Evolutionary conservation across 2,797 vertebrate species (phyloP).

Genomic region (Furcifer pardalis): DNA sequence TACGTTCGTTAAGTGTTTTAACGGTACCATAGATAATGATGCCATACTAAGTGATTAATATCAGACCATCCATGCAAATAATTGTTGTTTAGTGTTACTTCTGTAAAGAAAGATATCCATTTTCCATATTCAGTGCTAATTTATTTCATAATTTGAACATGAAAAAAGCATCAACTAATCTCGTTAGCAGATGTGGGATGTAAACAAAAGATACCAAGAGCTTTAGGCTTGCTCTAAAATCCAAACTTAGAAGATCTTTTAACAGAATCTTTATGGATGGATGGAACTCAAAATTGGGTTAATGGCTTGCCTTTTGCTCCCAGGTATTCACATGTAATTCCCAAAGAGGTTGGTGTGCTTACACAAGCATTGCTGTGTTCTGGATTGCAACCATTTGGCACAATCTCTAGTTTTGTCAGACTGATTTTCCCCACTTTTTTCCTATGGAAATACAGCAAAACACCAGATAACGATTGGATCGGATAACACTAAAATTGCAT

Average conservation of each 20-base stretch:
- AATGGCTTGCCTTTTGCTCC: neutral
- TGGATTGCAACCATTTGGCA: neutral
- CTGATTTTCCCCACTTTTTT: too few species aligned
- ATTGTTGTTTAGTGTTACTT: slow-evolving; percentile 10
- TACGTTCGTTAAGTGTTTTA: slow-evolving; percentile 46
- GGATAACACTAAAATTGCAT: too few species aligned
- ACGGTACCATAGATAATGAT: neutral
- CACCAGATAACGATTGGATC: too few species aligned
- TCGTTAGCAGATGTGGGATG: neutral
- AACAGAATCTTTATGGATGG: neutral
- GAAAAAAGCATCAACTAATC: neutral
- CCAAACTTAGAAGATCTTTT: neutral
- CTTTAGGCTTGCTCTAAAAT: neutral
- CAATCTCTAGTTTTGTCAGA: neutral
- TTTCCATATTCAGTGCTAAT: slow-evolving; percentile 8
- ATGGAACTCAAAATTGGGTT: neutral
- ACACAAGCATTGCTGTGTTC: neutral
- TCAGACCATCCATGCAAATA: neutral
- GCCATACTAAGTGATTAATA: neutral
- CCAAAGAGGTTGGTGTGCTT: neutral
- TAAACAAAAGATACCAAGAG: neutral
- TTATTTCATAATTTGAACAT: slow-evolving; percentile 17
- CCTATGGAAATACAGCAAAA: neutral
- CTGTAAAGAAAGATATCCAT: neutral
- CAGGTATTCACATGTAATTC: neutral